Evolutionary conservation across 2,888 invertebrate species (phyloP).

Genomic region (Drosophila leonis): DNA sequence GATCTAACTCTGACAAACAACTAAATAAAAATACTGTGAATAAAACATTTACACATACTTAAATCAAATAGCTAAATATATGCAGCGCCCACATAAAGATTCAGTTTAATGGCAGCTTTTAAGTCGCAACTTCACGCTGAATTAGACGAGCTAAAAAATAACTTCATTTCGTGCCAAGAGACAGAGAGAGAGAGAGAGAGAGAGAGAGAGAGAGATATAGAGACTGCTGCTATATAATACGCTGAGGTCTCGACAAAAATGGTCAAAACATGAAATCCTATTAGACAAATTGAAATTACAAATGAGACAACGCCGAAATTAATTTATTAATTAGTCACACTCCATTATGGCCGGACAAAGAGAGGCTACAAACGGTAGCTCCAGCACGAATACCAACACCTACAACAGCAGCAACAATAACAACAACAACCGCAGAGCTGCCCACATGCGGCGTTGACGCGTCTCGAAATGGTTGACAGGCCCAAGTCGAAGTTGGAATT

Average conservation of each 20-base stretch:
- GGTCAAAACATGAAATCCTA: conserved; percentile 82
- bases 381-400: conserved; percentile 24
- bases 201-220: conserved; percentile 9
- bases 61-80: conserved; percentile 14
- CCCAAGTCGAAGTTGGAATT: conserved; percentile 21
- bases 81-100: conserved; percentile 40
- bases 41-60: conserved; percentile 31
- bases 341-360: conserved; percentile 76
- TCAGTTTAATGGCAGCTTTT: conserved; percentile 45
- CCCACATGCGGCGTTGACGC: conserved; percentile 61
- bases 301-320: conserved; percentile 79
- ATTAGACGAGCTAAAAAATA: conserved; percentile 64
- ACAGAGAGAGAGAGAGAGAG: conserved; percentile 13
- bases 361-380: conserved; percentile 55
- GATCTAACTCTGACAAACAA: not conserved
- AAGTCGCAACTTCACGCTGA: conserved; percentile 73
- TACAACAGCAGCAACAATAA: conserved; percentile 9
- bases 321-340: conserved; percentile 81
- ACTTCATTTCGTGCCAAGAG: conserved; percentile 55
- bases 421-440: conserved; percentile 30
- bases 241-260: conserved; percentile 64
- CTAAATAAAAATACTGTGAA: conserved; percentile 11
- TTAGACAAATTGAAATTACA: conserved; percentile 82
- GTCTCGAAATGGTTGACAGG: conserved; percentile 66
- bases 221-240: conserved; percentile 20